phyloP scores from a whole-genome alignment of 1,140 invertebrate genomes.

The Pectinophora gossypiella region DNA sequence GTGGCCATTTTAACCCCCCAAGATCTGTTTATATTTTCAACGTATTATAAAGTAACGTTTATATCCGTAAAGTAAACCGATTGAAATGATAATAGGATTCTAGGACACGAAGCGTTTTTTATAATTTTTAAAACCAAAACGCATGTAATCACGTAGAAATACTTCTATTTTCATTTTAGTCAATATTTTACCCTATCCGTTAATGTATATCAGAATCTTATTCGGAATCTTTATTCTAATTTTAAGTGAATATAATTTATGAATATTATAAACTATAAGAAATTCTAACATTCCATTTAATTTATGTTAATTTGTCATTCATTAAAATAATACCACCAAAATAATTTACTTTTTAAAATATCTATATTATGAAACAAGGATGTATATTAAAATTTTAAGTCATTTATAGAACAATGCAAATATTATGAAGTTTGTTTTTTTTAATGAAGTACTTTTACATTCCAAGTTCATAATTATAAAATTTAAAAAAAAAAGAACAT shows the following conservation, averaged over 20 bases:
- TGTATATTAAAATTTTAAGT: too few species aligned
- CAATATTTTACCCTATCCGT: conserved; percentile 12
- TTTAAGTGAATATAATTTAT: background rate
- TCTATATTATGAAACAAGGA: too few species aligned
- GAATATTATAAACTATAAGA: background rate
- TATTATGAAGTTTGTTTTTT: too few species aligned
- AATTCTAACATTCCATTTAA: background rate
- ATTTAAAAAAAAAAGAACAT: too few species aligned
- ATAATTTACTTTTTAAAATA: conserved; percentile 3
- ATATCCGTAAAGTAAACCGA: conserved; percentile 15
- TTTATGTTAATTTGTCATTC: background rate
- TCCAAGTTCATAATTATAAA: too few species aligned
- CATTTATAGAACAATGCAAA: background rate
- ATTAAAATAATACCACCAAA: conserved; percentile 8
- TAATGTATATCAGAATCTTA: background rate
- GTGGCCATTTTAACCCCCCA: too few species aligned
- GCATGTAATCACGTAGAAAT: conserved; percentile 20
- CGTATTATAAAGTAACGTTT: background rate
- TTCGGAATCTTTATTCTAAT: background rate
- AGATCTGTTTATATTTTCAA: background rate
- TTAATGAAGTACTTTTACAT: too few species aligned
- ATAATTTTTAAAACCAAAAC: conserved; percentile 7
- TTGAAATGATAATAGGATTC: conserved; percentile 70
- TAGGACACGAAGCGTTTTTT: conserved; percentile 27
- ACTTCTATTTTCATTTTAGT: conserved; percentile 73